Percentiles rank a stretch among this genome's conserved stretches.
Conservation (phyloP, 1,140 invertebrate genomes). For the Drosophila chauvacae region DNA sequence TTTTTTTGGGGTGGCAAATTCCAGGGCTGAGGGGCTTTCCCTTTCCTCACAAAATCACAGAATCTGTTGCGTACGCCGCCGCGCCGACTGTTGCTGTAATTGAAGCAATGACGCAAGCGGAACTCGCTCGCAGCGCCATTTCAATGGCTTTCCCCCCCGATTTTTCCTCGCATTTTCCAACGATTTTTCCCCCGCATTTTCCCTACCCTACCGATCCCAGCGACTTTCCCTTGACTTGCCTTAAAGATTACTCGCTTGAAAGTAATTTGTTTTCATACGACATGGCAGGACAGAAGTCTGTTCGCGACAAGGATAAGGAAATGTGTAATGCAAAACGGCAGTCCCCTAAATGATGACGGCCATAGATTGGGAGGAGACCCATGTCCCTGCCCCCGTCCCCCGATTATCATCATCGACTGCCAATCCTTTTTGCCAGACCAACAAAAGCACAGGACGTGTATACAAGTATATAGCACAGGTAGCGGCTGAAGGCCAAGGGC, state of each 20-base stretch:
- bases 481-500: neutral
- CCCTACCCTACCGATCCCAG: neutral
- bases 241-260: constrained; percentile 61
- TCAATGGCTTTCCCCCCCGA: constrained; percentile 19
- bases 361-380: constrained; percentile 18
- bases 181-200: constrained; percentile 1
- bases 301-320: constrained; percentile 36
- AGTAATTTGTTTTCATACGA: constrained; percentile 72
- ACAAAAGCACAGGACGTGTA: neutral
- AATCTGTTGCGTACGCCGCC: constrained; percentile 37
- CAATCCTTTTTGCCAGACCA: constrained; percentile 12
- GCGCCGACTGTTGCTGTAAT: constrained; percentile 54
- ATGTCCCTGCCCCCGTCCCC: neutral
- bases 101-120: constrained; percentile 75
- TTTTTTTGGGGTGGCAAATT: constrained; percentile 36
- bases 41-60: neutral
- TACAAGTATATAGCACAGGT: neutral
- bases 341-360: constrained; percentile 31
- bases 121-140: constrained; percentile 39
- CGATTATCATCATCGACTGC: constrained; percentile 26
- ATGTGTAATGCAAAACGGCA: constrained; percentile 21
- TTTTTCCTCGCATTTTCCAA: constrained; percentile 1
- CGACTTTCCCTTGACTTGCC: neutral
- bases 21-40: neutral
- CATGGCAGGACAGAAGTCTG: constrained; percentile 32